Base-by-base conservation (phyloP, 2,797 vertebrate species). In the Paramormyrops hopkinsi region DNA sequence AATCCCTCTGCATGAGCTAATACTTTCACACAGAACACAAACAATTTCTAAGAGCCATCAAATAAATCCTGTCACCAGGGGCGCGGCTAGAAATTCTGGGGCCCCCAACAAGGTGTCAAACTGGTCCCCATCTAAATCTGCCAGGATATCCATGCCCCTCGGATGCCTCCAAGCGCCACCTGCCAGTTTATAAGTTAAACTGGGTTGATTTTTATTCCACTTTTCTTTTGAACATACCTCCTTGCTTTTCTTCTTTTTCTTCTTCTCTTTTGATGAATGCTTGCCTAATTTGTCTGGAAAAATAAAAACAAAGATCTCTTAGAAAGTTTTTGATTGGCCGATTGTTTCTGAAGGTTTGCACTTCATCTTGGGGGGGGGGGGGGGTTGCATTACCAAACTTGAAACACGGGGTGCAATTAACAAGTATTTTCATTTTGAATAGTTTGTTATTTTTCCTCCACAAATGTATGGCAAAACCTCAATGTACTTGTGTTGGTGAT, bases 181-280 rank as follows among this genome's bases (percentile, higher is more conserved):
- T 22, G 17, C 76, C 76, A 19, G 33, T 44, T 82, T 3, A 44
- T 3, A 82, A 46, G 1, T 41, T 82, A 46, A 82, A 82, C 14
- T 79, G 12, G 1, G 22, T 25, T 44, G 46, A 22, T 22, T 79
- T 44, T 79, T 44, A 44, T n/a, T 5, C 37, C 37, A 44, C 17
- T 41, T 44, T 8, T n/a, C 37, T 44, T 37, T 6, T 17, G 69
- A n/a, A 46, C 76, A 19, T 82, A 97, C 97, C 96, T 97, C 97
- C 92, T 94, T 96, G 91, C 90, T 48, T 65, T 96, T 97, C 89
- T 96, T 97, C 87, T 97, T 97, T 90, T 97, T 97, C 92, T 96
- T 96, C 88, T 96, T 96, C 84, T 96, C 97, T 90, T 96, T 96
- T 59, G 92, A 92, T 88, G 94, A 83, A 2, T 91, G 92, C 44